Percentiles rank a stretch among this genome's conserved stretches.
phyloP scores from a whole-genome alignment of 2,113 vertebrate species.

The Rousettus leschenaultii region DNA sequence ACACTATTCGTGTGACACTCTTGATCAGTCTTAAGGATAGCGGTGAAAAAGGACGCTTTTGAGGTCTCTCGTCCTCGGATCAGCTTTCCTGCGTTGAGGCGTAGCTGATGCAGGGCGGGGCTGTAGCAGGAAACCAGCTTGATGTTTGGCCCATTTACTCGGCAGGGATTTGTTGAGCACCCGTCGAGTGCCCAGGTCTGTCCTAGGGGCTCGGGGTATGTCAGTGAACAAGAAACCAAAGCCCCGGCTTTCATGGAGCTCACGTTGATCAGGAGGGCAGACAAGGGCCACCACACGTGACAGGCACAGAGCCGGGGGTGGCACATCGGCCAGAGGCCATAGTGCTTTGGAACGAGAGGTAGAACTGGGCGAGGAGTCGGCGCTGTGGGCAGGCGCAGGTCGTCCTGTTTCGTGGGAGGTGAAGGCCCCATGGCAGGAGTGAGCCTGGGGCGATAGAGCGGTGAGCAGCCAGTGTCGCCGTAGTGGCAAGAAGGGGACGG shows the following conservation, averaged over 20 bases:
- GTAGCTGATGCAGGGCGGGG: not conserved
- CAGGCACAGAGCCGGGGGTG: rapidly evolving
- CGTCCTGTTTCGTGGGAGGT: not conserved
- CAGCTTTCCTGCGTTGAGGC: not conserved
- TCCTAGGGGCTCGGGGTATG: no score
- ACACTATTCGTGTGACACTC: not conserved
- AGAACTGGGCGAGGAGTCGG: rapidly evolving
- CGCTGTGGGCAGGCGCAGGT: not conserved
- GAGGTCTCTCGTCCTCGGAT: not conserved
- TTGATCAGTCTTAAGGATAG: not conserved
- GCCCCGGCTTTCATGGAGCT: not conserved
- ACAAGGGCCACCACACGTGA: rapidly evolving
- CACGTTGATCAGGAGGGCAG: rapidly evolving
- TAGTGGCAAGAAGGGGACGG: not conserved
- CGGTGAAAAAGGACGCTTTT: not conserved
- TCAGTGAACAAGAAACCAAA: no score
- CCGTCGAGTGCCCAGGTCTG: rapidly evolving
- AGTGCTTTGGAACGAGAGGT: not conserved
- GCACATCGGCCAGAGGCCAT: rapidly evolving
- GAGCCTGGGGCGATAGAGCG: not conserved
- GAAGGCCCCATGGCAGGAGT: not conserved
- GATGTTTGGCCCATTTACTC: not conserved
- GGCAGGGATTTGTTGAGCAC: rapidly evolving
- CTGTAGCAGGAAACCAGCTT: not conserved
- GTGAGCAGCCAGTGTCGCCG: not conserved